Evolutionary conservation across 1,140 invertebrate genomes (phyloP).

Genomic region (Drosophila littoralis): DNA sequence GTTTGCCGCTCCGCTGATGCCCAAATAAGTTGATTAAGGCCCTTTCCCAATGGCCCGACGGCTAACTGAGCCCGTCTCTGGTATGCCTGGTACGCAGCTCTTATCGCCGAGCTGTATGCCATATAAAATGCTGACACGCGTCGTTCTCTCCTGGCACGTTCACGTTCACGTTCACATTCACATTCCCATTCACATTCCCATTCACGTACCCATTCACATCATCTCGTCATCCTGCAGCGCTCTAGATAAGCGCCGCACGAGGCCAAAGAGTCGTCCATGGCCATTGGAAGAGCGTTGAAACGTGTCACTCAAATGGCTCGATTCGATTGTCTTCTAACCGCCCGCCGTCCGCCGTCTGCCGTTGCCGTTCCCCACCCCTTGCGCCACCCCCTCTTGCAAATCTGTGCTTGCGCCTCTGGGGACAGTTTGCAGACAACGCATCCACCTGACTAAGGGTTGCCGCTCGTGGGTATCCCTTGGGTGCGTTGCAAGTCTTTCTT

Average conservation of each 20-base stretch:
- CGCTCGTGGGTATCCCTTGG: neutral
- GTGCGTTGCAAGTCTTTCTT: neutral
- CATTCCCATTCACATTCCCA: slow-evolving; percentile 2
- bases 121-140: slow-evolving; percentile 81
- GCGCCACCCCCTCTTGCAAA: slow-evolving; percentile 34
- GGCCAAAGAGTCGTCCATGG: slow-evolving; percentile 1
- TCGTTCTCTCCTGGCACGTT: slow-evolving; percentile 2
- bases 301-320: slow-evolving; percentile 65
- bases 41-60: neutral
- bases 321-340: slow-evolving; percentile 46
- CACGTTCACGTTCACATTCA: neutral
- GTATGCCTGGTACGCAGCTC: slow-evolving; percentile 34
- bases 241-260: slow-evolving; percentile 62
- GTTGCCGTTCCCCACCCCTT: neutral
- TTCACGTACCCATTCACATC: slow-evolving; percentile 2
- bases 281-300: slow-evolving; percentile 54
- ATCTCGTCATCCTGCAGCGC: slow-evolving; percentile 28
- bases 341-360: neutral
- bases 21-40: slow-evolving; percentile 74
- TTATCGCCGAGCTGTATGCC: slow-evolving; percentile 43
- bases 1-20: slow-evolving; percentile 46
- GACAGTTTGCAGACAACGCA: slow-evolving; percentile 45
- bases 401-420: slow-evolving; percentile 45
- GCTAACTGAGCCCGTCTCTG: neutral
- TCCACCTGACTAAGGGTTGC: slow-evolving; percentile 28